A percentile compares a stretch with the other conserved stretches of the same genome.
Evolutionary conservation across 2,888 invertebrate genomes (phyloP).

Genomic region (Bruchidius siliquastri): DNA sequence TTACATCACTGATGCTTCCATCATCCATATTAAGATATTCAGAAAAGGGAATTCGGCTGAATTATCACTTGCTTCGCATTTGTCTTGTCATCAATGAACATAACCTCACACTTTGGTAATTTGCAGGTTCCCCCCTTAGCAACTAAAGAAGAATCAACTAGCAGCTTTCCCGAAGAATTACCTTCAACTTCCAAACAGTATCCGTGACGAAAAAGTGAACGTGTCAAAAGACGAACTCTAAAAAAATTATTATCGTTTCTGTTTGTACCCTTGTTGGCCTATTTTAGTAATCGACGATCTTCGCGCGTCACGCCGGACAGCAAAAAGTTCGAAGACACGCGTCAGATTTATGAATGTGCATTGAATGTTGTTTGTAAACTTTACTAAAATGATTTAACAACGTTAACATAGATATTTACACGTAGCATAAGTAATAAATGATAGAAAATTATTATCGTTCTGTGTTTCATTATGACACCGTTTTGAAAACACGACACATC

Average conservation of each 20-base stretch:
- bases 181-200: slow-evolving; percentile 48
- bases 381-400: slow-evolving; percentile 11
- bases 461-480: neutral
- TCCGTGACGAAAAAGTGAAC: slow-evolving; percentile 25
- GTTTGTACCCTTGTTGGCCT: slow-evolving; percentile 20
- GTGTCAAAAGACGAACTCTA: slow-evolving; percentile 14
- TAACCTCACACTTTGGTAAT: neutral
- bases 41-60: too few relatives aligned
- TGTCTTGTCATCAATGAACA: neutral
- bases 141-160: slow-evolving; percentile 44
- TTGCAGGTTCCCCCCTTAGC: slow-evolving; percentile 46
- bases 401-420: slow-evolving; percentile 9
- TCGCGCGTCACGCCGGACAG: slow-evolving; percentile 9
- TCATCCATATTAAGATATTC: too few relatives aligned
- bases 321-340: neutral
- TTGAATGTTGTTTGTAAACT: slow-evolving; percentile 13
- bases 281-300: slow-evolving; percentile 14
- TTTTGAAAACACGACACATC: too few relatives aligned
- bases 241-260: slow-evolving; percentile 18
- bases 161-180: slow-evolving; percentile 44
- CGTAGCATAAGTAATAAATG: slow-evolving; percentile 7
- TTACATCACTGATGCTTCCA: too few relatives aligned
- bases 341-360: slow-evolving; percentile 8
- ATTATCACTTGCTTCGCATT: too few relatives aligned
- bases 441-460: neutral